Evolutionary conservation across 2,113 vertebrate genomes (phyloP).

Genomic region (Grantiella picta): DNA sequence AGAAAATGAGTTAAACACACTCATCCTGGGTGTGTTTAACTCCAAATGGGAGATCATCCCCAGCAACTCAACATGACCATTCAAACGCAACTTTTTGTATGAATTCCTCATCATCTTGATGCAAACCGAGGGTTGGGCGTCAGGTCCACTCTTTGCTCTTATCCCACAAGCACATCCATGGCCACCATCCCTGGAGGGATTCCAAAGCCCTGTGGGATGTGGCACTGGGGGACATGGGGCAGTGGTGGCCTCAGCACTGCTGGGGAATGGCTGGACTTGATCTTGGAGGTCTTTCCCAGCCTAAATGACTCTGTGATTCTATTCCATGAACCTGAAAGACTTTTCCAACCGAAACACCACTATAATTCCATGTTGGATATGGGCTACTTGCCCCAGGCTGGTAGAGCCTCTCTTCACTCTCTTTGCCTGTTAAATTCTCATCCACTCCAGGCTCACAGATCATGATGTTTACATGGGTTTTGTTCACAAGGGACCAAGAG

Average conservation of each 20-base stretch:
- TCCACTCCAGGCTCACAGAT: neutral
- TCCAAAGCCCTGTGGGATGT: neutral
- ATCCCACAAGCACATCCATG: neutral
- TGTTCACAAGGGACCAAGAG: neutral
- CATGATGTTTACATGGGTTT: fast-evolving
- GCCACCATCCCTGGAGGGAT: neutral
- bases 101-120: neutral
- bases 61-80: neutral
- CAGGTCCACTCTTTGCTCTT: neutral
- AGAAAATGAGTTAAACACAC: neutral
- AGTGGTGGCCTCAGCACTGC: neutral
- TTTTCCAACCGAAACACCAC: neutral
- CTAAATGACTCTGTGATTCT: fast-evolving
- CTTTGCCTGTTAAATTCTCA: neutral
- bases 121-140: neutral
- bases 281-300: neutral
- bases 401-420: neutral
- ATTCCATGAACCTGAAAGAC: neutral
- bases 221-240: neutral
- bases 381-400: neutral
- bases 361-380: neutral
- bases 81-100: neutral
- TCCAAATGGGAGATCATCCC: neutral
- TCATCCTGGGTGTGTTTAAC: no score
- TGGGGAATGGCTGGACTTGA: neutral